Conservation (phyloP, 2,113 vertebrate genomes). For the Stegostoma tigrinum region DNA sequence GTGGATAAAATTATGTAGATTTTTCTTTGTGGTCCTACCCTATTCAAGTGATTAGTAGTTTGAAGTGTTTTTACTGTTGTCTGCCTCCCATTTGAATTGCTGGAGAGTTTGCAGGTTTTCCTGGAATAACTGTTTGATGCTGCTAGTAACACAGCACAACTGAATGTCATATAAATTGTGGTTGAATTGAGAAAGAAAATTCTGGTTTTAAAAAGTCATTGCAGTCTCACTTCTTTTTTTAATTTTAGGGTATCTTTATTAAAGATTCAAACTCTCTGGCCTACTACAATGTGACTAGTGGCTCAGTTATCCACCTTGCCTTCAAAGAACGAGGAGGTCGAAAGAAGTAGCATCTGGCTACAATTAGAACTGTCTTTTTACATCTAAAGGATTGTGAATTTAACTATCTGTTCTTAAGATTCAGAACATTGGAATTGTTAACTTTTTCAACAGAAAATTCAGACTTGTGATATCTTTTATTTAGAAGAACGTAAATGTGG, state of each 20-base stretch:
- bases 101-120: background rate
- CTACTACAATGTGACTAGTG: conserved; percentile 94
- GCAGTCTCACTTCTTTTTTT: conserved; percentile 36
- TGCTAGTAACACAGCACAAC: background rate
- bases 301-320: conserved; percentile 86
- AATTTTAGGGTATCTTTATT: conserved; percentile 90
- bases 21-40: background rate
- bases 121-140: background rate
- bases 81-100: background rate
- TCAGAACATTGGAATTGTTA: background rate
- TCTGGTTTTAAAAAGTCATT: background rate
- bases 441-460: background rate
- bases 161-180: background rate
- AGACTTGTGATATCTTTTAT: background rate
- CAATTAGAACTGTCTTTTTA: background rate
- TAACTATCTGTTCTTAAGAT: background rate
- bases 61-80: background rate
- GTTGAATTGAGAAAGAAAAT: background rate
- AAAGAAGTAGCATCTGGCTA: conserved; percentile 70
- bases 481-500: background rate
- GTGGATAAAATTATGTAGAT: background rate
- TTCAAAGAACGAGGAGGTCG: conserved; percentile 97
- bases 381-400: background rate
- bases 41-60: background rate
- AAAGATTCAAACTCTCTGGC: conserved; percentile 98